Evolutionary conservation across 2,888 invertebrate species (phyloP).

Genomic region (Troides oblongomaculatus): DNA sequence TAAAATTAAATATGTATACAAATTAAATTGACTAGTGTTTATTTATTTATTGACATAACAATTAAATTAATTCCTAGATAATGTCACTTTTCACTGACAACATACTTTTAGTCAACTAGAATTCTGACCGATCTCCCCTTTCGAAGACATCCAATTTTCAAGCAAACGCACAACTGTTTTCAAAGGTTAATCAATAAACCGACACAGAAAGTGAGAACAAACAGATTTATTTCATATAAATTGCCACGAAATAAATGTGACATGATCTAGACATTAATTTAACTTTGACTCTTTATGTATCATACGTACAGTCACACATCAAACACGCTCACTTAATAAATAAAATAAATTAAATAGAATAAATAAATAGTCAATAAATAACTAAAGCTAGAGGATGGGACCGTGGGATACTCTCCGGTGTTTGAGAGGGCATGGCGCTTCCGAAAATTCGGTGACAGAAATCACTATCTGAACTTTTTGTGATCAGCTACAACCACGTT

Average conservation of each 20-base stretch:
- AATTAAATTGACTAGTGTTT: slow-evolving; percentile 75
- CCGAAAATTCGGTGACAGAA: slow-evolving; percentile 51
- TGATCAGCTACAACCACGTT: slow-evolving; percentile 72
- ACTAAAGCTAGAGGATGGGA: slow-evolving; percentile 77
- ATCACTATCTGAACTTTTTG: slow-evolving; percentile 80
- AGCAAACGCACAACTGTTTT: slow-evolving; percentile 66
- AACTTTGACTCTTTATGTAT: slow-evolving; percentile 71
- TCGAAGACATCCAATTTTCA: slow-evolving; percentile 23
- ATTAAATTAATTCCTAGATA: slow-evolving; percentile 79
- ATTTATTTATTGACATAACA: slow-evolving; percentile 60
- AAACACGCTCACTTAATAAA: slow-evolving; percentile 80
- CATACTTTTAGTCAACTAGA: slow-evolving; percentile 57
- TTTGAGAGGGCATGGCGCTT: slow-evolving; percentile 62
- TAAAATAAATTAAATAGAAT: slow-evolving; percentile 81
- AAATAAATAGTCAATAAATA: slow-evolving; percentile 81
- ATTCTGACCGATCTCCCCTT: slow-evolving; percentile 65
- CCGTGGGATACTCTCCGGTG: slow-evolving; percentile 71
- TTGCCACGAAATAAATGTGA: slow-evolving; percentile 80
- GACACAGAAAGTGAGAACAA: slow-evolving; percentile 72
- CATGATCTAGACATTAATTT: slow-evolving; percentile 81
- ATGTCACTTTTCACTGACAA: slow-evolving; percentile 74
- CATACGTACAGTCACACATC: slow-evolving; percentile 77
- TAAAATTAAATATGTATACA: slow-evolving; percentile 56
- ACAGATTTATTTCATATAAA: slow-evolving; percentile 79
- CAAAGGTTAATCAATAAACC: slow-evolving; percentile 68